Evolutionary conservation across 2,113 vertebrate genomes (phyloP).

Genomic region (Menidia beryllina): DNA sequence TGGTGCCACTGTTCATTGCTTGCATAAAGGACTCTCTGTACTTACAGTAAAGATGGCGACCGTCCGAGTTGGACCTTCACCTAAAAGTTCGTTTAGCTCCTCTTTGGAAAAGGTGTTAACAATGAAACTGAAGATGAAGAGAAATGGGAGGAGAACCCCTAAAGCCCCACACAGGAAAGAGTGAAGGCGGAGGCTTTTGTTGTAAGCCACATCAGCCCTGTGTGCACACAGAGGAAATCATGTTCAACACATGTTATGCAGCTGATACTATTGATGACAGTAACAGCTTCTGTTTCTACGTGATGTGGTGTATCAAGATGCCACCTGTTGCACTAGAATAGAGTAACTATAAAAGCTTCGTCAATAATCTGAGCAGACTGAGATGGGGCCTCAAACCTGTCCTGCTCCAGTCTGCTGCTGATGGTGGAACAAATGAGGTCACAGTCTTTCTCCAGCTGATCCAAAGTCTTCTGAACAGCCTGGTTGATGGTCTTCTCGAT

Average conservation of each 20-base stretch:
- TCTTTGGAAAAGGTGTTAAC: constrained; percentile 71
- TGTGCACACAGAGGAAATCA: constrained; percentile 18
- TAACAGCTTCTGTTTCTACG: not conserved
- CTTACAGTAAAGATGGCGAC: constrained; percentile 67
- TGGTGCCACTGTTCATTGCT: not conserved
- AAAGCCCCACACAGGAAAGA: constrained; percentile 76
- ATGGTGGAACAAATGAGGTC: constrained; percentile 80
- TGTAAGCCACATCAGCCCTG: constrained; percentile 75
- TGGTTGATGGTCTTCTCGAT: constrained; percentile 87
- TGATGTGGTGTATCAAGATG: constrained; percentile 3
- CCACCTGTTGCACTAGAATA: not conserved
- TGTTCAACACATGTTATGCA: constrained; percentile 5
- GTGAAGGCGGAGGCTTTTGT: constrained; percentile 75
- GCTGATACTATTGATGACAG: not conserved
- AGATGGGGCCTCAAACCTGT: constrained; percentile 71
- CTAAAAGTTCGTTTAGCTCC: constrained; percentile 74
- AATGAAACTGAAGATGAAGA: constrained; percentile 81
- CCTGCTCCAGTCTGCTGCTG: constrained; percentile 72
- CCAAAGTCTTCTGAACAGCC: constrained; percentile 83
- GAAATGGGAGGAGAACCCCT: constrained; percentile 75
- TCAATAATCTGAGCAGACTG: not conserved
- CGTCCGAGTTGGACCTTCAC: constrained; percentile 65
- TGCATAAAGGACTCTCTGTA: not conserved
- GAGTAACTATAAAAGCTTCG: not conserved
- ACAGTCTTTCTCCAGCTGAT: constrained; percentile 85